Conservation (phyloP, 2,113 vertebrate species). For the Ariopsis seemanni region DNA sequence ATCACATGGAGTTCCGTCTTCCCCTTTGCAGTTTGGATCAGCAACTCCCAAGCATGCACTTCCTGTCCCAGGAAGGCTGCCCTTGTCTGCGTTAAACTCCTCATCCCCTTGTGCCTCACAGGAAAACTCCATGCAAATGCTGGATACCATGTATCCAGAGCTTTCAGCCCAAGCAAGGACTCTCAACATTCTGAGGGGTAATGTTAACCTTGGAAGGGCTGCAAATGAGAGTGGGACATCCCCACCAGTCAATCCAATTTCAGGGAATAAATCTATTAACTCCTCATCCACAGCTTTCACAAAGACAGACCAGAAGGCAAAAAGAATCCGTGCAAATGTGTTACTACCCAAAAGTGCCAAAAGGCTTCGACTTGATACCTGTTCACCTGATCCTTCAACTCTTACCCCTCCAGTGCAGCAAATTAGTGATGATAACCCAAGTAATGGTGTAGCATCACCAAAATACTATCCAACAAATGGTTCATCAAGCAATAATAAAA, state of each 20-base stretch:
- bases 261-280: constrained; percentile 82
- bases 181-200: constrained; percentile 87
- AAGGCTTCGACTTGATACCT: constrained; percentile 75
- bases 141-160: constrained; percentile 94
- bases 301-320: constrained; percentile 76
- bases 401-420: constrained; percentile 11
- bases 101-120: constrained; percentile 68
- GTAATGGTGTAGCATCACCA: not conserved
- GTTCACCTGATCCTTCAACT: constrained; percentile 56
- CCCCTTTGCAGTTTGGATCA: constrained; percentile 91
- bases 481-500: not conserved
- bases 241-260: constrained; percentile 66
- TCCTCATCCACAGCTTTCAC: constrained; percentile 88
- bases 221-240: constrained; percentile 61
- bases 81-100: constrained; percentile 66
- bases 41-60: constrained; percentile 95
- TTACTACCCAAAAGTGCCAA: constrained; percentile 78
- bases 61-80: constrained; percentile 89
- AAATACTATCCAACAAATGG: not conserved
- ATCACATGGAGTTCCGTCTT: constrained; percentile 75
- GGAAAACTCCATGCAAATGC: constrained; percentile 90
- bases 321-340: constrained; percentile 56
- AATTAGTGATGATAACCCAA: not conserved
- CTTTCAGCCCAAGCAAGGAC: constrained; percentile 89
- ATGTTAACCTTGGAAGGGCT: constrained; percentile 76